Evolutionary conservation across 37 sponge, comb jelly and placozoan genomes (phyloP), one percentile per base, ranked within the genome.

Genomic region (Axinella damicornis): DNA sequence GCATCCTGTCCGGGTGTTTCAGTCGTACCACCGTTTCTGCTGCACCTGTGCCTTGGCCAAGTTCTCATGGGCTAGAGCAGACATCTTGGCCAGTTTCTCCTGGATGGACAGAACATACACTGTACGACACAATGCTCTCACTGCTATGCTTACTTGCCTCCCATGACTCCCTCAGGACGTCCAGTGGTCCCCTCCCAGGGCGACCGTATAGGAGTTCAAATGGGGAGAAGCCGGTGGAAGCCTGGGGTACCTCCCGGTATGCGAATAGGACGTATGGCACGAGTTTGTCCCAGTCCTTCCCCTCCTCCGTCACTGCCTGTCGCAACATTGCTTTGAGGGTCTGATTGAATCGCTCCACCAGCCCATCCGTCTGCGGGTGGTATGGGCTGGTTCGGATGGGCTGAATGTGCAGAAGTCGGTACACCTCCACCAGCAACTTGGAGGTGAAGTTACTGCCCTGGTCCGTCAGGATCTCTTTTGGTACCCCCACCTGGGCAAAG

Each of bases 281-380:
- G 41, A 55, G 35, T 24, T 73, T 54, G 25, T 73, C 66, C 66
- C 66, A 65, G 27, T 65, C 66, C 28, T 65, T 65, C 0, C 30
- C 28, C 1, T 65, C 30, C 2, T 15, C 28, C 17, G 2, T 65
- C 16, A 24, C 32, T 28, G 32, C 1, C 18, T 24, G 20, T 28
- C 66, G 20, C 39, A 77, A 24, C 78, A 77, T 77, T 19, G 32
- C 19, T 24, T 77, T 77, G 2, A 66, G 20, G 0, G 78, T 77
- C n/a, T 25, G 27, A 24, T 77, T 77, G 34, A 77, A 77, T 56
- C 78, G 18, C 0, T 77, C 64, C 22, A 77, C 78, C 33, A 77
- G 28, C 1, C 78, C 78, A 25, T 77, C 78, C n/a, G 78, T 77
- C 68, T 77, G 78, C 2, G 30, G 78, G 34, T 77, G 78, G 64